Base-by-base conservation (phyloP, 2,888 invertebrate species). In the Aphodius sticticus region DNA sequence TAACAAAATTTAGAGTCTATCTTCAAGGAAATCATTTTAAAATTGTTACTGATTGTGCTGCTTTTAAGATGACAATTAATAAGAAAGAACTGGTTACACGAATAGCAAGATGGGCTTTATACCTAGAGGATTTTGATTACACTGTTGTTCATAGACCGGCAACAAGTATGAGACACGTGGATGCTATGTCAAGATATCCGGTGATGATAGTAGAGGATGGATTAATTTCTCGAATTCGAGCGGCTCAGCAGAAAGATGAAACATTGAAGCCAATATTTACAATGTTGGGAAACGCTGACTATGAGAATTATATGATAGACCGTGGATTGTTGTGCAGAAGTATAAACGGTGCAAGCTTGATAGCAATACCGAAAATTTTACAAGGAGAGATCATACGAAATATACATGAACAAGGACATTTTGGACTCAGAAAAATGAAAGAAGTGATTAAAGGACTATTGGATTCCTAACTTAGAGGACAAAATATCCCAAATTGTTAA, bases 31-130 rank as follows among this genome's bases (percentile, higher is more conserved):
- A 79, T 37, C 75, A 81, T 16, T 86, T 87, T 74, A 87, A 85
- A 80, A 85, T 88, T 9, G 82, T 87, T 1, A 88, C 86, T 0
- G 86, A 87, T 81, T 87, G 87, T 71, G 82, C 84, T 15, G 85
- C 87, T 2, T 86, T 88, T 71, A 79, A 84, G 12, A 83, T 82
- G 78, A 87, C 86, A 0, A 85, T 87, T 84, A 74, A 82, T 0
- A 88, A 88, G 76, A 83, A 76, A 15, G 84, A 85, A 35, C 79
- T 86, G 6, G 81, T 81, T 2, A 82, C 84, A 12, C 77, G 85
- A 83, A 83, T 88, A 16, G 86, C 87, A 6, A 83, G 86, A 82
- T 86, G 85, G 85, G 84, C 82, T 0, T 78, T 70, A 15, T 86
- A n/a, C 6, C 76, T 87, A 16, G 84, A 85, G 80, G 85, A 86